phyloP scores from a whole-genome alignment of 2,797 vertebrate species.

The Silurus aristotelis region DNA sequence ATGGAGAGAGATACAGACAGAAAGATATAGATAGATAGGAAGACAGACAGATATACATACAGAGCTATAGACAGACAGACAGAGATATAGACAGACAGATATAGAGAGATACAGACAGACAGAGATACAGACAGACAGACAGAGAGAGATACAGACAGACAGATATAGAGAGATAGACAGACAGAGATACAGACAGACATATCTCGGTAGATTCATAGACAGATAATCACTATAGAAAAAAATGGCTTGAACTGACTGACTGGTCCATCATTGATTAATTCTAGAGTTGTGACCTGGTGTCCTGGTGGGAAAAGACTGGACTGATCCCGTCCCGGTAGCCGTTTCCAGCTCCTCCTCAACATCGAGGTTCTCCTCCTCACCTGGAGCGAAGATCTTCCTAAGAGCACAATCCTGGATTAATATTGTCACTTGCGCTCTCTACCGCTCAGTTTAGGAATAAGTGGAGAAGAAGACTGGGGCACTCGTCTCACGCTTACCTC shows the following conservation, averaged over 20 bases:
- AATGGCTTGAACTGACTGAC: not conserved
- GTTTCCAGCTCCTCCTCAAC: slow-evolving; percentile 92
- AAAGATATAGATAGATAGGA: too few species aligned
- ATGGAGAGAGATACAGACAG: too few species aligned
- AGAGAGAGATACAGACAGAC: too few species aligned
- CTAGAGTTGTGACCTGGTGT: slow-evolving; percentile 83
- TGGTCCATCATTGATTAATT: not conserved
- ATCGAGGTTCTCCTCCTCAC: slow-evolving; percentile 96
- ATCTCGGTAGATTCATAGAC: too few species aligned
- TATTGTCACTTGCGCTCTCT: too few species aligned
- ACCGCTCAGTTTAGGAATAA: not conserved
- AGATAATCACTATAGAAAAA: not conserved
- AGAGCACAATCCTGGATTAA: not conserved
- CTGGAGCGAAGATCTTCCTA: slow-evolving; percentile 96
- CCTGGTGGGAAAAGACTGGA: slow-evolving; percentile 81
- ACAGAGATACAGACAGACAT: too few species aligned
- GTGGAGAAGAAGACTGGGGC: not conserved
- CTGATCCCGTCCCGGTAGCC: slow-evolving; percentile 82
- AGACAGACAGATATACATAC: too few species aligned
- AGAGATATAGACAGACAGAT: too few species aligned
- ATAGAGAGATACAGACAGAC: too few species aligned
- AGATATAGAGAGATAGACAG: too few species aligned
- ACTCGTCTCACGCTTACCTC: slow-evolving; percentile 76
- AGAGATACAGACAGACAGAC: too few species aligned
- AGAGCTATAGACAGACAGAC: too few species aligned